Percentiles rank a stretch among this genome's conserved stretches.
phyloP scores from a whole-genome alignment of 2,888 invertebrate species.

The Microctonus aethiopoides region DNA sequence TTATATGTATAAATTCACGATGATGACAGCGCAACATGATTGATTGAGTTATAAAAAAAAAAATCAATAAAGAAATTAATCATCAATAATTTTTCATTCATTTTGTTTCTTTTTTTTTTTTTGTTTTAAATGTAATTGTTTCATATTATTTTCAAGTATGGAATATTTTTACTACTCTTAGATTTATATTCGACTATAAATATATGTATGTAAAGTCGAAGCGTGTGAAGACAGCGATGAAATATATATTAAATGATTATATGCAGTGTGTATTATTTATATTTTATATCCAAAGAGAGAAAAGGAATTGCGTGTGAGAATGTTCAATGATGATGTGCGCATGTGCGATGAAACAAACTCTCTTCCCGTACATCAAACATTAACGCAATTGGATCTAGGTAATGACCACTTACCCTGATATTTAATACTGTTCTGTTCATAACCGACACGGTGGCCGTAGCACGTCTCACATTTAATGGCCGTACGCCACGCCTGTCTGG shows the following conservation, averaged over 20 bases:
- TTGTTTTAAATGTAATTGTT: background rate
- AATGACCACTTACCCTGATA: slow-evolving; percentile 46
- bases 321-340: no score
- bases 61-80: slow-evolving; percentile 13
- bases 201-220: no score
- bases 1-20: slow-evolving; percentile 29
- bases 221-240: no score
- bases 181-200: no score
- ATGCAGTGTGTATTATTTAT: no score
- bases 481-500: slow-evolving; percentile 36
- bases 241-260: no score
- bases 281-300: no score
- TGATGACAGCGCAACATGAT: slow-evolving; percentile 11
- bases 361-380: no score
- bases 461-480: slow-evolving; percentile 40
- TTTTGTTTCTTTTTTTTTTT: background rate
- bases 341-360: no score
- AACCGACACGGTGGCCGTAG: slow-evolving; percentile 34
- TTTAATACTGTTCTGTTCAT: slow-evolving; percentile 39
- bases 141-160: background rate
- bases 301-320: no score
- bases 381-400: slow-evolving; percentile 51
- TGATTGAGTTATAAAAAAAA: slow-evolving; percentile 13
- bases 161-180: background rate
- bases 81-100: background rate